Conservation (phyloP, 2,888 invertebrate species). For the Dynastes tityus region DNA sequence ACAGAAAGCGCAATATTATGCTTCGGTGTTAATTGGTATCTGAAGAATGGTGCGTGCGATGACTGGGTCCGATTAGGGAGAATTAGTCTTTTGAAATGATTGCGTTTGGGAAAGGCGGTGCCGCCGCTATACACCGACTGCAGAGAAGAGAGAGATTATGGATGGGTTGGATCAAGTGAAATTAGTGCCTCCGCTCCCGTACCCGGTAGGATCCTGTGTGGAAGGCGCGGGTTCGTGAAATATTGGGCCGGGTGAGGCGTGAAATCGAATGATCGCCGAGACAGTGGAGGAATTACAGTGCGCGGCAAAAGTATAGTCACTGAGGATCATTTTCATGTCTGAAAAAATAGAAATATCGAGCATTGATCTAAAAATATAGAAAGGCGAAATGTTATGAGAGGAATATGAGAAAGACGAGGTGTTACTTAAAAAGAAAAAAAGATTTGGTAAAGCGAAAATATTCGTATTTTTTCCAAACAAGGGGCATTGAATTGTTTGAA, state of each 20-base stretch:
- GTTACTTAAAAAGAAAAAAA: too few species aligned
- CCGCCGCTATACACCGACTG: too few species aligned
- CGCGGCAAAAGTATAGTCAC: too few species aligned
- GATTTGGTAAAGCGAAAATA: too few species aligned
- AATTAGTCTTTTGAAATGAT: constrained; percentile 38
- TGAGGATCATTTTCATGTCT: too few species aligned
- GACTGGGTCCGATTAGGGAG: constrained; percentile 10
- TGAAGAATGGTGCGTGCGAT: constrained; percentile 18
- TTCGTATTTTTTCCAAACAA: too few species aligned
- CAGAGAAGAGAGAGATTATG: constrained; percentile 2
- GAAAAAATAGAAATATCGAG: too few species aligned
- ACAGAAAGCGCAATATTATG: constrained; percentile 33
- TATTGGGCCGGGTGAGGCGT: constrained; percentile 23
- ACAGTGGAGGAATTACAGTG: neutral
- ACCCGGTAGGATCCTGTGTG: neutral
- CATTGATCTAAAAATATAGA: too few species aligned
- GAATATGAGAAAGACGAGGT: too few species aligned
- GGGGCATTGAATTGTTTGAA: too few species aligned
- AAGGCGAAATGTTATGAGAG: too few species aligned
- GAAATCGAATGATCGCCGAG: constrained; percentile 30
- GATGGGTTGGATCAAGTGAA: constrained; percentile 26
- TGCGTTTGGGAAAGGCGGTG: neutral
- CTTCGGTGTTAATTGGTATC: constrained; percentile 34
- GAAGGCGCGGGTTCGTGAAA: constrained; percentile 21
- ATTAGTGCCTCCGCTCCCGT: constrained; percentile 12